These are phyloP conservation scores for Achlya flavicornis DNA, from an alignment of 2,888 invertebrate species.

Conservation along the genomic window DNA sequence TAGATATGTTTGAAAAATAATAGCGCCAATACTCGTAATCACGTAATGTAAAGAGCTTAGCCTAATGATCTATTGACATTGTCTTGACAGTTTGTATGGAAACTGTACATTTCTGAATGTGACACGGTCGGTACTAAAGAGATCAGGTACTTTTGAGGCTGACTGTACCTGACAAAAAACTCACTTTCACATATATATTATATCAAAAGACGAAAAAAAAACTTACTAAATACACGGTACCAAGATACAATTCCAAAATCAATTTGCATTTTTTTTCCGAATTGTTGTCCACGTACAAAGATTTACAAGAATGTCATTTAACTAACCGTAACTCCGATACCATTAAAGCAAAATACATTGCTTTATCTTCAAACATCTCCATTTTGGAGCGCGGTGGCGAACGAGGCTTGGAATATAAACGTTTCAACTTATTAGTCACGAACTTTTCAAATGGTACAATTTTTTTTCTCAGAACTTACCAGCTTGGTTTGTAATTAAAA, in stretches of 20 bases:
- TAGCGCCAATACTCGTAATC: no score
- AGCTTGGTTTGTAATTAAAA: constrained; percentile 5
- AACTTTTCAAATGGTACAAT: not conserved
- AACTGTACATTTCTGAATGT: no score
- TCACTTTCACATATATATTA: no score
- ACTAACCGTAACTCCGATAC: constrained; percentile 10
- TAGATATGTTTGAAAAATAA: no score
- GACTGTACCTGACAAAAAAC: no score
- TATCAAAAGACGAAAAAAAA: no score
- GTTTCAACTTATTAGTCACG: constrained; percentile 11
- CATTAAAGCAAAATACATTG: constrained; percentile 27
- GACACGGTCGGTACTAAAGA: no score
- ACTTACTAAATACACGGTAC: no score
- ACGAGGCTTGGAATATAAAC: constrained; percentile 30
- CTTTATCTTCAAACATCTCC: constrained; percentile 39
- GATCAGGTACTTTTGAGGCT: no score
- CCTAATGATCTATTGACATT: no score
- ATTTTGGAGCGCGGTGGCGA: constrained; percentile 39
- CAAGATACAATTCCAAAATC: not conserved
- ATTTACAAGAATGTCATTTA: constrained; percentile 9
- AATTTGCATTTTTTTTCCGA: not conserved
- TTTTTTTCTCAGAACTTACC: not conserved
- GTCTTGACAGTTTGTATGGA: no score
- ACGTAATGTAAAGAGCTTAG: no score
- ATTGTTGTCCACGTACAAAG: not conserved